Conservation (phyloP, 2,888 invertebrate species). For the Rotaria sp. region DNA sequence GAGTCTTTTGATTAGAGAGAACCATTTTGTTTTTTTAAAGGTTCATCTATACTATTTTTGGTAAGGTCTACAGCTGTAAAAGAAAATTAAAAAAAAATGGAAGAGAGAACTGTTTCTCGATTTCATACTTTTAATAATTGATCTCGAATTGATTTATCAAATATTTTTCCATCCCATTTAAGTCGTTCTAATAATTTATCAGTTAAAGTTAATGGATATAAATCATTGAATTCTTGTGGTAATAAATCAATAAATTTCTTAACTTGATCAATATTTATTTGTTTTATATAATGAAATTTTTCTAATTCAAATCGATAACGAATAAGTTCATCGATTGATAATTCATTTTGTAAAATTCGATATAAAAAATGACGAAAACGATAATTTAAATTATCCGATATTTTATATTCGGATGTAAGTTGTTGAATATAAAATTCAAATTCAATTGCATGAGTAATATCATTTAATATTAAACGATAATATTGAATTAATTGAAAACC, state of each 20-base stretch:
- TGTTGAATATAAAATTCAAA: neutral
- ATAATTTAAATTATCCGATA: neutral
- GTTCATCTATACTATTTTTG: too few relatives aligned
- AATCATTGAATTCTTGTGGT: neutral
- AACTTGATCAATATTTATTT: neutral
- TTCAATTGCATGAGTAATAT: neutral
- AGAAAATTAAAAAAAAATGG: too few relatives aligned
- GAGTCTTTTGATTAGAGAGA: too few relatives aligned
- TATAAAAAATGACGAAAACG: neutral
- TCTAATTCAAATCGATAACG: neutral
- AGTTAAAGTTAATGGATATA: neutral
- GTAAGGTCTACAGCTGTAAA: too few relatives aligned
- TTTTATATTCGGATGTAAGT: neutral
- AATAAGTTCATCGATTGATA: neutral
- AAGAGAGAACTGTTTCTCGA: too few relatives aligned
- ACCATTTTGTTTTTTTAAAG: too few relatives aligned
- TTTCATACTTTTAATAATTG: neutral
- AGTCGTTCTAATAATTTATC: neutral
- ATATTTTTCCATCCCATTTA: neutral
- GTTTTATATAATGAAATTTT: neutral
- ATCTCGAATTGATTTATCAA: neutral
- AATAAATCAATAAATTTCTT: neutral
- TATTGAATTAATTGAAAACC: neutral
- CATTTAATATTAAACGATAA: neutral
- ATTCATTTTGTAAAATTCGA: neutral